phyloP scores from a whole-genome alignment of 2,888 invertebrate genomes.

The Chalcosyrphus nemorum region DNA sequence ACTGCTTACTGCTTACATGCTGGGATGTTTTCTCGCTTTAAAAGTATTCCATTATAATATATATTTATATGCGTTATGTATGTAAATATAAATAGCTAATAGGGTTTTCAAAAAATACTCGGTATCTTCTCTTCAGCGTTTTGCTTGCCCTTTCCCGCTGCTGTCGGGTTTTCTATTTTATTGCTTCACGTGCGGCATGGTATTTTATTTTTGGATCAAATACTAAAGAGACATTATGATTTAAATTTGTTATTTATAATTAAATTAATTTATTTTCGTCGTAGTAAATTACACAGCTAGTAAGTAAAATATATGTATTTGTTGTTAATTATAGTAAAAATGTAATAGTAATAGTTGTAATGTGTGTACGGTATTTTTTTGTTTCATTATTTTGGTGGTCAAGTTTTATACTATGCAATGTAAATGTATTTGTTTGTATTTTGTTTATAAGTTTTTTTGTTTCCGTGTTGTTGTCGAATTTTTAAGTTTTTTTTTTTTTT shows the following conservation, averaged over 20 bases:
- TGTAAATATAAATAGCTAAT: conserved; percentile 66
- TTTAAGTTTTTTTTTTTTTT: background rate
- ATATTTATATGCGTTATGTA: conserved; percentile 27
- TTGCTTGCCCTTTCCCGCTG: conserved; percentile 15
- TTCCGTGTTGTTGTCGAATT: background rate
- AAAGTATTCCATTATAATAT: conserved; percentile 24
- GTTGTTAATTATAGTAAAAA: conserved; percentile 39
- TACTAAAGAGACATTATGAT: conserved; percentile 32
- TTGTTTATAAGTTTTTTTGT: conserved; percentile 17
- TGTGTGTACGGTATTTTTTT: conserved; percentile 46
- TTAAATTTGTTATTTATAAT: conserved; percentile 11
- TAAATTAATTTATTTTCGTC: conserved; percentile 20
- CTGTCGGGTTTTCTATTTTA: conserved; percentile 10
- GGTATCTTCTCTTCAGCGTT: conserved; percentile 5
- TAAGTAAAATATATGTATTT: conserved; percentile 60
- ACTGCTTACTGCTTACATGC: no score
- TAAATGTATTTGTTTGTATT: conserved; percentile 40
- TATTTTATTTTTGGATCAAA: conserved; percentile 9
- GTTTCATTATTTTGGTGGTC: conserved; percentile 59
- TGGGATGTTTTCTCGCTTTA: conserved; percentile 48
- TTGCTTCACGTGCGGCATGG: conserved; percentile 10
- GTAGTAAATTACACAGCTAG: conserved; percentile 57
- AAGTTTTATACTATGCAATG: conserved; percentile 56
- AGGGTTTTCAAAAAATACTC: conserved; percentile 59
- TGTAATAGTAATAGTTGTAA: conserved; percentile 55